phyloP scores from a whole-genome alignment of 2,888 invertebrate species.

The Cepaea hortensis region DNA sequence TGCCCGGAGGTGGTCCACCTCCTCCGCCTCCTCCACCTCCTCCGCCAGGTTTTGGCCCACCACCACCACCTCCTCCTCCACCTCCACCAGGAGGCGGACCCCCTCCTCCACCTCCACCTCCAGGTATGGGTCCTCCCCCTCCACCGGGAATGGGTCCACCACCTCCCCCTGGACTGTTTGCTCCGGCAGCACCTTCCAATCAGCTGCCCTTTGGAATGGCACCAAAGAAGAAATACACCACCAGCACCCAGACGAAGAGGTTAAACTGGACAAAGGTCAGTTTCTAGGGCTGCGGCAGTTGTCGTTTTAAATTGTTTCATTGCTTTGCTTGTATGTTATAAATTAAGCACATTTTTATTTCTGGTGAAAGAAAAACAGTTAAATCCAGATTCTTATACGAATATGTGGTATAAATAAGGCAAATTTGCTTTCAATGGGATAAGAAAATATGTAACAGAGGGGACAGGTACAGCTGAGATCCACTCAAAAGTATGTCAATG shows the following conservation, averaged over 20 bases:
- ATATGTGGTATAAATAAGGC: too few relatives aligned
- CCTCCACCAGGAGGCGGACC: slow-evolving; percentile 33
- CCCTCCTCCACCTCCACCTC: slow-evolving; percentile 55
- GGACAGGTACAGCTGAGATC: too few relatives aligned
- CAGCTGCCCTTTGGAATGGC: slow-evolving; percentile 89
- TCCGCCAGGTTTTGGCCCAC: slow-evolving; percentile 17
- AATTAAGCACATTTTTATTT: too few relatives aligned
- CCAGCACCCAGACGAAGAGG: slow-evolving; percentile 90
- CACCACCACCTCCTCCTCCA: slow-evolving; percentile 53
- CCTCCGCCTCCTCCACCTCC: slow-evolving; percentile 41
- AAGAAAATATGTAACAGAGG: too few relatives aligned
- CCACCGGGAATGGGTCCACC: slow-evolving; percentile 40
- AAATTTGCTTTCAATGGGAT: too few relatives aligned
- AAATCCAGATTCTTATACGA: too few relatives aligned
- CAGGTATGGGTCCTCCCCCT: slow-evolving; percentile 52
- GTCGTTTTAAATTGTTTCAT: too few relatives aligned
- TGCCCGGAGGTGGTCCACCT: slow-evolving; percentile 45
- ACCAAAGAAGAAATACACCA: slow-evolving; percentile 93
- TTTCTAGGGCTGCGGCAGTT: too few relatives aligned
- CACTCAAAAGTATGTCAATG: too few relatives aligned
- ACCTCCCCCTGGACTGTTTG: slow-evolving; percentile 48
- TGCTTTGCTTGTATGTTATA: too few relatives aligned
- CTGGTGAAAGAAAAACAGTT: too few relatives aligned
- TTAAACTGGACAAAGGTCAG: slow-evolving; percentile 94
- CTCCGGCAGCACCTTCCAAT: slow-evolving; percentile 60